These are phyloP conservation scores for Cricetomys ansorgei DNA, from an alignment of 2,113 vertebrate species.

Conservation along the genomic window DNA sequence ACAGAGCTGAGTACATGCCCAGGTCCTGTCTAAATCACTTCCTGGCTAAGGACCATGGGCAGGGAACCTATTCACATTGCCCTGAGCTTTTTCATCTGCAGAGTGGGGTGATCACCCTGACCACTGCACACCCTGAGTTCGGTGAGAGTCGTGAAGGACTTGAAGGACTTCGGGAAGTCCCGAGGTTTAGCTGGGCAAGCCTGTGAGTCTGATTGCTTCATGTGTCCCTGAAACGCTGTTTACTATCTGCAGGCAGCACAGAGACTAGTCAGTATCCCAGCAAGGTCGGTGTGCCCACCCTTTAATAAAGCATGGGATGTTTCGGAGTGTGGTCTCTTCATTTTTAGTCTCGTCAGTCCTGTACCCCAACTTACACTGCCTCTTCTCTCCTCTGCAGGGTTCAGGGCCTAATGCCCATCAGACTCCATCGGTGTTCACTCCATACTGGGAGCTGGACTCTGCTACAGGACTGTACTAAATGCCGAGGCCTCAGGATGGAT, in stretches of 20 bases:
- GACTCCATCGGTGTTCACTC: neutral
- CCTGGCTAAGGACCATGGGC: neutral
- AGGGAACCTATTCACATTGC: neutral
- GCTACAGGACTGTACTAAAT: neutral
- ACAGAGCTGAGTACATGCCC: neutral
- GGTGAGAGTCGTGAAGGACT: neutral
- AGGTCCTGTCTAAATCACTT: neutral
- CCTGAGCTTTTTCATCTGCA: neutral
- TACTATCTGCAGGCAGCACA: neutral
- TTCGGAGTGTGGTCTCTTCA: neutral
- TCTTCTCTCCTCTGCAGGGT: neutral
- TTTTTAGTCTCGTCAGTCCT: neutral
- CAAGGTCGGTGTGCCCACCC: neutral
- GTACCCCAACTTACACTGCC: neutral
- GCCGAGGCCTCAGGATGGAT: neutral
- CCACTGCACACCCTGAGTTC: neutral
- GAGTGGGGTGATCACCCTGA: neutral
- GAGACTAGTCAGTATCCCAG: neutral
- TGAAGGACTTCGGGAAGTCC: neutral
- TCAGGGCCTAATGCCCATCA: neutral
- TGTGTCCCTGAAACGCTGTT: neutral
- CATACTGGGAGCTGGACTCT: neutral
- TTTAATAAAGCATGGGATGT: neutral
- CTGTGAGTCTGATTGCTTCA: accelerated
- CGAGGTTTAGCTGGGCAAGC: neutral